Percentiles rank a stretch among this genome's conserved stretches.
These are phyloP conservation scores for Nomada ferruginata DNA, from an alignment of 2,888 invertebrate genomes.

Conservation along the genomic window DNA sequence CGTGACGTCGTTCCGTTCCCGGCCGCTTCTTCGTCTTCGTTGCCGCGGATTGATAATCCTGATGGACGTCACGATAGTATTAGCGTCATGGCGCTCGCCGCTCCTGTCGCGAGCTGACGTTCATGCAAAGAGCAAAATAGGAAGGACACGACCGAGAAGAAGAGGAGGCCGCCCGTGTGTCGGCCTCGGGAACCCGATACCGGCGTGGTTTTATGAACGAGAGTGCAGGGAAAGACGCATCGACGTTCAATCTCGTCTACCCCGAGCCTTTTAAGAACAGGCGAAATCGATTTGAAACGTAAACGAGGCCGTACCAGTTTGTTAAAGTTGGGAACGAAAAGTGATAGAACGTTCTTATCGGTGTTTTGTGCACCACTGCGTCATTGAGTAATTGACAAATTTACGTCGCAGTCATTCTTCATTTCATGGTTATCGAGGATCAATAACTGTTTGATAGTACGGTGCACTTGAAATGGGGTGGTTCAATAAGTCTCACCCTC, in stretches of 20 bases:
- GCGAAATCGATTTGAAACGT: conserved; percentile 30
- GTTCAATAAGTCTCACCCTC: too few species aligned
- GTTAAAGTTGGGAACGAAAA: too few species aligned
- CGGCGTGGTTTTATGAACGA: conserved; percentile 69
- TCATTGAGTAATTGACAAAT: too few species aligned
- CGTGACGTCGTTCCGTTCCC: conserved; percentile 6
- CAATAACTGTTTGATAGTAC: too few species aligned
- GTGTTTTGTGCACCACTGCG: too few species aligned
- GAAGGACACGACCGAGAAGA: conserved; percentile 63
- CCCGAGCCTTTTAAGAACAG: background rate
- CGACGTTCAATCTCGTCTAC: conserved; percentile 45
- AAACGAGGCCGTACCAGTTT: background rate
- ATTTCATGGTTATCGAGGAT: too few species aligned
- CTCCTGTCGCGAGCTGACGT: conserved; percentile 70
- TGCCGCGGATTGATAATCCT: conserved; percentile 75
- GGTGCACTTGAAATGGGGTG: too few species aligned
- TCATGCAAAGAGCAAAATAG: conserved; percentile 61
- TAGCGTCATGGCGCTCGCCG: conserved; percentile 74
- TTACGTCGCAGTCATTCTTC: too few species aligned
- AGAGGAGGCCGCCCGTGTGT: conserved; percentile 69
- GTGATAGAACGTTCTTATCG: too few species aligned
- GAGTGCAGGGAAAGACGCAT: conserved; percentile 48
- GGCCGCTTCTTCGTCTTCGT: conserved; percentile 60
- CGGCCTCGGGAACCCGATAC: conserved; percentile 73
- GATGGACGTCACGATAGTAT: conserved; percentile 78